Evolutionary conservation across 2,888 invertebrate species (phyloP).

Genomic region (Aphrophora alni): DNA sequence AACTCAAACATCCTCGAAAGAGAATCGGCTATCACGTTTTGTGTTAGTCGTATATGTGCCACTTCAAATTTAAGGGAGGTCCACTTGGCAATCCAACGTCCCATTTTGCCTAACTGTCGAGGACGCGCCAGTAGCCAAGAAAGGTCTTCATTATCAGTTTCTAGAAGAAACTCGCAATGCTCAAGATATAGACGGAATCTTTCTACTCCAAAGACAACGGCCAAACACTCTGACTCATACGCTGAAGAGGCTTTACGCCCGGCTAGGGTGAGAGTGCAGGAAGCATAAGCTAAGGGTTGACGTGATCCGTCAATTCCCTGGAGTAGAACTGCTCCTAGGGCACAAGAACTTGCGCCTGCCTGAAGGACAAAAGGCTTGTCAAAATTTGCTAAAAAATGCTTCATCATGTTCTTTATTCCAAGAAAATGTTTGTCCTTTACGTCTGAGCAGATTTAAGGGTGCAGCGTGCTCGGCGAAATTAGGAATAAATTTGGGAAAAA

Average conservation of each 20-base stretch:
- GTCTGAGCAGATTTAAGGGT: conserved; percentile 32
- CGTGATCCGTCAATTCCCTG: neutral
- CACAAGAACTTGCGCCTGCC: neutral
- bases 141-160: conserved; percentile 31
- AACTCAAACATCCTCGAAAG: conserved; percentile 16
- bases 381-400: conserved; percentile 14
- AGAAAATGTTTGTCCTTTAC: conserved; percentile 21
- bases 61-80: conserved; percentile 7
- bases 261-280: conserved; percentile 2
- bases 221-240: conserved; percentile 28
- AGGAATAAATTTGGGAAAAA: conserved; percentile 33
- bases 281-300: conserved; percentile 1
- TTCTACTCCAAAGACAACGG: conserved; percentile 17
- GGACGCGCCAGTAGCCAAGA: conserved; percentile 17
- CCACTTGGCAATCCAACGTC: conserved; percentile 10
- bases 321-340: neutral
- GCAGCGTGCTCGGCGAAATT: neutral
- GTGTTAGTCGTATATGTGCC: neutral
- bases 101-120: neutral
- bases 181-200: conserved; percentile 20
- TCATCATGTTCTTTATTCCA: neutral
- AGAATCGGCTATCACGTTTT: conserved; percentile 12
- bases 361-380: no score
- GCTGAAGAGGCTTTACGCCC: conserved; percentile 3
- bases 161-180: conserved; percentile 10